These are phyloP conservation scores for Spinus pinus DNA, from an alignment of 2,797 vertebrate species.

Conservation along the genomic window DNA sequence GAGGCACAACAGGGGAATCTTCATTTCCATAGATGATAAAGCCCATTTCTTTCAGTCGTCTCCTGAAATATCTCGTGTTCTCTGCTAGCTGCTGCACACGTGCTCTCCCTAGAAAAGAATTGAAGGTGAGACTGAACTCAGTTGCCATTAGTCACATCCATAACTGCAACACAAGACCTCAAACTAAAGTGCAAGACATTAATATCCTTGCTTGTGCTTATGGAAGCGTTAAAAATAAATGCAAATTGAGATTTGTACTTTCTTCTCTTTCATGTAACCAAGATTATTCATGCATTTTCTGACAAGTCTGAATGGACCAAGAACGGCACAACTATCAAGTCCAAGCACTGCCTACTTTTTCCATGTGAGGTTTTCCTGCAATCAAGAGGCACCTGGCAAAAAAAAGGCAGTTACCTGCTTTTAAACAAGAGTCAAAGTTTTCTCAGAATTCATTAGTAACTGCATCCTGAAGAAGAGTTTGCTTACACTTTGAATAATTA, in stretches of 20 bases:
- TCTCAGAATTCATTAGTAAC: neutral
- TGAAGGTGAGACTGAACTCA: neutral
- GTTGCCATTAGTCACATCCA: rapidly evolving
- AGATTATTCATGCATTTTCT: neutral
- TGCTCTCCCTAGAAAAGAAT: slow-evolving; percentile 78
- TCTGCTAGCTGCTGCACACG: slow-evolving; percentile 89
- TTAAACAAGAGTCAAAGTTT: neutral
- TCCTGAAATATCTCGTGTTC: slow-evolving; percentile 92
- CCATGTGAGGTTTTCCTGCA: neutral
- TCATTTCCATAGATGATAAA: slow-evolving; percentile 97
- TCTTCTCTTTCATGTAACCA: neutral
- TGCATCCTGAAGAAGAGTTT: neutral
- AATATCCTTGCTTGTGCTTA: neutral
- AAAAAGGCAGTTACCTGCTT: neutral
- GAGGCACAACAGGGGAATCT: slow-evolving; percentile 92
- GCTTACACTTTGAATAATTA: neutral
- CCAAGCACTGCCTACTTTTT: neutral
- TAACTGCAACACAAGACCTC: neutral
- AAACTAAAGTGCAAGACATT: neutral
- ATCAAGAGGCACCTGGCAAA: neutral
- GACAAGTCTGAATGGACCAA: neutral
- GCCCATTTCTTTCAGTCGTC: slow-evolving; percentile 88
- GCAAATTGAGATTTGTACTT: neutral
- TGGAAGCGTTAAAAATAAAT: neutral
- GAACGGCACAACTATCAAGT: neutral